Evolutionary conservation across 2,888 invertebrate species (phyloP), one percentile per base, ranked within the genome.

Genomic region (Hemaris fuciformis): DNA sequence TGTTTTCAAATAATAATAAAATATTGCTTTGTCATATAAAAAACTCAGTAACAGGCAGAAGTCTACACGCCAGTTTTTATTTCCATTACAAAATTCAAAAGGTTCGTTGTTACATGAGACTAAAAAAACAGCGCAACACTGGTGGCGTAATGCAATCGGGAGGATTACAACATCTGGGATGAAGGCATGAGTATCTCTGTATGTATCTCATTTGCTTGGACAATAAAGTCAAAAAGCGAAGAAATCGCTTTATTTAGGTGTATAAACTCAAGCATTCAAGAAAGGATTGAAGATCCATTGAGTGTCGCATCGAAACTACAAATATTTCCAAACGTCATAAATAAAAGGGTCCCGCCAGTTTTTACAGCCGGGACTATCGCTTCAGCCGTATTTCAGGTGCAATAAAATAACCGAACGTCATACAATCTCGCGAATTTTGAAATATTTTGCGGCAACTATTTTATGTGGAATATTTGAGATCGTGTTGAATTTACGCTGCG

Each of bases 361-460:
- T 59, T 46, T 59, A 46, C 31, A 34, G 59, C 34, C 22, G 34
- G 46, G 27, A 27, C 63, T 61, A 61, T 65, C 63, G 23, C 56
- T 57, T 60, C 20, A 59, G 59, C 8, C 53, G 25, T 59, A 53
- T 46, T 48, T 58, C 43, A 56, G 57, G 45, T 42, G 64, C 64
- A 72, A 70, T 67, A 72, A 68, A 68, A 57, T 57, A 41, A 60
- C 41, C 15, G 18, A 57, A 53, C 27, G 62, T 66, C 63, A 64
- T 25, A 15, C 62, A 64, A 68, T 64, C 63, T 64, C 56, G 42
- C 38, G n/a, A 62, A 27, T 70, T 68, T 70, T 61, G 62, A 64
- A 71, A 68, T 70, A 71, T 71, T 25, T 61, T 8, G 13, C 8
- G 38, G 58, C 41, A 38, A n/a, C 38, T n/a, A 62, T 64, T 63